These are phyloP conservation scores for Parambassis ranga DNA, from an alignment of 2,797 vertebrate species.

Conservation along the genomic window DNA sequence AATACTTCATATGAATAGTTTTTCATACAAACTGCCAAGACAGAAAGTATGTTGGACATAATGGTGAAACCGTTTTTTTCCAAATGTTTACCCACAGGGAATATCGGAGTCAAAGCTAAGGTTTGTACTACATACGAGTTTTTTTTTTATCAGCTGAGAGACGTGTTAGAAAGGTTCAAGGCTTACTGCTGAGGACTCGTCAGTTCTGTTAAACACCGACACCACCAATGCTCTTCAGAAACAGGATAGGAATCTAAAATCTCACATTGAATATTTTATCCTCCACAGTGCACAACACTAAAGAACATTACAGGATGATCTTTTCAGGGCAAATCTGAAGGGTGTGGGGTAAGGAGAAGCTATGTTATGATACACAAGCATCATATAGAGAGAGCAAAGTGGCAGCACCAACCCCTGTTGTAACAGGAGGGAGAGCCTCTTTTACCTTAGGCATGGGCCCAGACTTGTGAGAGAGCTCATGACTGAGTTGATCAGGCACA, in stretches of 20 bases:
- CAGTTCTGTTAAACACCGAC: constrained; percentile 75
- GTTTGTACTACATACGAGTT: too few species aligned
- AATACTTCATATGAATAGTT: too few species aligned
- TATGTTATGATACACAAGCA: constrained; percentile 71
- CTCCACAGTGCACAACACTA: constrained; percentile 54
- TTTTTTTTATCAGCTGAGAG: not conserved
- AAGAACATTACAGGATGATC: constrained; percentile 46
- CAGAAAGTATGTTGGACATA: constrained; percentile 16
- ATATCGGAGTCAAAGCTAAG: too few species aligned
- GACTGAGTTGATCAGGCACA: constrained; percentile 75
- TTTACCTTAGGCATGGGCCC: constrained; percentile 84
- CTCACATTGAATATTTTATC: constrained; percentile 11
- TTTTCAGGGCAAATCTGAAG: constrained; percentile 33
- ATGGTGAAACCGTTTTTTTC: too few species aligned
- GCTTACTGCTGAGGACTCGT: constrained; percentile 58
- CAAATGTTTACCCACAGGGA: not conserved
- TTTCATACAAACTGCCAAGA: too few species aligned
- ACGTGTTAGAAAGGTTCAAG: constrained; percentile 5
- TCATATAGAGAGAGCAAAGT: constrained; percentile 75
- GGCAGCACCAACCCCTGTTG: constrained; percentile 67
- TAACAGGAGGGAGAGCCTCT: constrained; percentile 73
- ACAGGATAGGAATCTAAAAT: constrained; percentile 12
- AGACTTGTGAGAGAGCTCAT: constrained; percentile 74
- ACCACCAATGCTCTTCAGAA: constrained; percentile 60
- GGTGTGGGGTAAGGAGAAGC: constrained; percentile 55